Percentiles rank a stretch among this genome's conserved stretches.
These are phyloP conservation scores for Plagodis pulveraria DNA, from an alignment of 2,888 invertebrate genomes.

Conservation along the genomic window DNA sequence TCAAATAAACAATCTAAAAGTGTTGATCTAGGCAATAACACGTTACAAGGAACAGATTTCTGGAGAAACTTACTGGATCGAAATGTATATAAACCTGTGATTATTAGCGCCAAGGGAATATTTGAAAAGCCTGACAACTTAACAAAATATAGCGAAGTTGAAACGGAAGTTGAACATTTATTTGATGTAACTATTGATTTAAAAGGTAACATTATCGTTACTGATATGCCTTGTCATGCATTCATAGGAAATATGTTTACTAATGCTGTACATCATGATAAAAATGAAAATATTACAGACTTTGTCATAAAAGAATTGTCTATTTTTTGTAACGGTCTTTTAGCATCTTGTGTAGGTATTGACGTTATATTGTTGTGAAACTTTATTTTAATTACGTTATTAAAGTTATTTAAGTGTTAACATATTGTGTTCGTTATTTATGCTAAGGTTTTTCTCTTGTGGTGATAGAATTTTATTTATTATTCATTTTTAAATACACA, in stretches of 20 bases:
- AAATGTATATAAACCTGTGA: constrained; percentile 42
- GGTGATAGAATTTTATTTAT: too few relatives aligned
- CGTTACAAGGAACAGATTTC: constrained; percentile 21
- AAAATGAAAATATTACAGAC: constrained; percentile 62
- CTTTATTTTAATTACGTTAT: constrained; percentile 26
- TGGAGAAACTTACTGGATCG: constrained; percentile 18
- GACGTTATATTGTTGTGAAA: constrained; percentile 70
- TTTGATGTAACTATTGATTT: constrained; percentile 65
- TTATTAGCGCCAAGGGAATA: constrained; percentile 48
- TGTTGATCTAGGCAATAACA: constrained; percentile 14
- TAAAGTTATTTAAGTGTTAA: constrained; percentile 35
- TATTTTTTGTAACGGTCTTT: constrained; percentile 73
- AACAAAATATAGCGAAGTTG: constrained; percentile 11
- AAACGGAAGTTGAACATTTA: constrained; percentile 33
- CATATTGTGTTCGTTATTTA: constrained; percentile 25
- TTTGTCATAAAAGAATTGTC: constrained; percentile 71
- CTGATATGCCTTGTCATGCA: constrained; percentile 69
- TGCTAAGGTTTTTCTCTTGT: too few relatives aligned
- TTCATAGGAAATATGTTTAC: constrained; percentile 72
- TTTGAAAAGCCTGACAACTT: constrained; percentile 27
- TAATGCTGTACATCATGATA: constrained; percentile 55
- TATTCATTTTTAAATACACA: too few relatives aligned
- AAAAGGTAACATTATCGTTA: constrained; percentile 72
- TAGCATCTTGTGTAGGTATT: constrained; percentile 72
- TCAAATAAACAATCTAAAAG: constrained; percentile 20